Percentiles rank a stretch among this genome's conserved stretches.
These are phyloP conservation scores for Enteromius argenteus DNA, from an alignment of 2,797 vertebrate genomes.

Conservation along the genomic window DNA sequence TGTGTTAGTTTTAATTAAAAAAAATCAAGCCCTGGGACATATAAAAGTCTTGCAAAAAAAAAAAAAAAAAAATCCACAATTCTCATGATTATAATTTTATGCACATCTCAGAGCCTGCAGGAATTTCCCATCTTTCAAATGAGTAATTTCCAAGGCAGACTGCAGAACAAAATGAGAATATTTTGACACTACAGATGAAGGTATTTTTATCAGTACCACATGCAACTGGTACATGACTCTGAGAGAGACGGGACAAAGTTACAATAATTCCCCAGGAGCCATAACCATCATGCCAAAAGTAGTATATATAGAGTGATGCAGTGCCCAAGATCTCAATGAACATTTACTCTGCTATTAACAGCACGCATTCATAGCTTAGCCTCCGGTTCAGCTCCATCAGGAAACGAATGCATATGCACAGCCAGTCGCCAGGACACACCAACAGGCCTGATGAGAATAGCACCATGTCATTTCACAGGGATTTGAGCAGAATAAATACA, in stretches of 20 bases:
- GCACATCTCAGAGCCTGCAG: not conserved
- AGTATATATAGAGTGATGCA: conserved; percentile 23
- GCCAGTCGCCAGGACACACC: not conserved
- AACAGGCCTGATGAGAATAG: conserved; percentile 45
- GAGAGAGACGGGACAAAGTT: not conserved
- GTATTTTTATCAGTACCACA: not conserved
- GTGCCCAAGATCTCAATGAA: conserved; percentile 30
- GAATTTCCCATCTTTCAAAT: not conserved
- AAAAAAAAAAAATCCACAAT: too few species aligned
- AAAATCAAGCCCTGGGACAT: not conserved
- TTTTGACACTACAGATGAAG: not conserved
- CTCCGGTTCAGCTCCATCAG: conserved; percentile 29
- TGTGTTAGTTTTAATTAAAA: not conserved
- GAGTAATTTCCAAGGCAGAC: not conserved
- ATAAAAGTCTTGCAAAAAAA: too few species aligned
- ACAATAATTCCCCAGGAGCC: conserved; percentile 28
- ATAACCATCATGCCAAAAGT: conserved; percentile 38
- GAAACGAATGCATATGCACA: conserved; percentile 35
- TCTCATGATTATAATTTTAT: not conserved
- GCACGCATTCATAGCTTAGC: conserved; percentile 37
- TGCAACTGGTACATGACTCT: not conserved
- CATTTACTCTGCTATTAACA: conserved; percentile 38
- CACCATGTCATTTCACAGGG: conserved; percentile 56
- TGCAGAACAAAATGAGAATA: not conserved
- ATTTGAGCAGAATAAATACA: conserved; percentile 50